These are phyloP conservation scores for Carposina sasakii DNA, from an alignment of 1,140 invertebrate genomes.

Conservation along the genomic window DNA sequence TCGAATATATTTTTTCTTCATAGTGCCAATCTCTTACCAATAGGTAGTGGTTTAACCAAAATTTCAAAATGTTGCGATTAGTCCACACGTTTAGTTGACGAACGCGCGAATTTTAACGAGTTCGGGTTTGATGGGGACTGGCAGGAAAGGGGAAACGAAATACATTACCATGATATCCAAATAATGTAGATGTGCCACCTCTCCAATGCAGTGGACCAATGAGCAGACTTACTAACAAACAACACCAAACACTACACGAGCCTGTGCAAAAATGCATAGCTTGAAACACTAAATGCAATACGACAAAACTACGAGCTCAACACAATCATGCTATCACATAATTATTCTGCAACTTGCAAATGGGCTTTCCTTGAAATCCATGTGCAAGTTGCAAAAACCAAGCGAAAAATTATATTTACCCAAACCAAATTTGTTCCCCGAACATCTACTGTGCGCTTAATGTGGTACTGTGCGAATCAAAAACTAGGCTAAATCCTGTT, in stretches of 20 bases:
- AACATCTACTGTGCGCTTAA: conserved; percentile 66
- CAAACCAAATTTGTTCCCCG: conserved; percentile 68
- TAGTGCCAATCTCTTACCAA: conserved; percentile 67
- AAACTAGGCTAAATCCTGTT: conserved; percentile 54
- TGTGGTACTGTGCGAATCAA: conserved; percentile 60
- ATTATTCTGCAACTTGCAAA: conserved; percentile 59
- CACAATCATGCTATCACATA: conserved; percentile 63
- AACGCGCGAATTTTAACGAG: conserved; percentile 42
- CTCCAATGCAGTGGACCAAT: conserved; percentile 67
- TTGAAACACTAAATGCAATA: conserved; percentile 68
- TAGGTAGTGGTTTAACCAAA: no score
- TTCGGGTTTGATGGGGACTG: conserved; percentile 55
- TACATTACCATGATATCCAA: conserved; percentile 67
- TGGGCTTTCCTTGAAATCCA: conserved; percentile 56
- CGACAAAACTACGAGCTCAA: conserved; percentile 67
- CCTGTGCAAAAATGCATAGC: conserved; percentile 64
- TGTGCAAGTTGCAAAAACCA: conserved; percentile 62
- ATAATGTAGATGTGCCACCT: conserved; percentile 66
- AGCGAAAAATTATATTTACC: conserved; percentile 48
- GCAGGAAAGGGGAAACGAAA: conserved; percentile 53
- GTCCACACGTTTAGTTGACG: conserved; percentile 54
- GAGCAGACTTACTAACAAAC: conserved; percentile 56
- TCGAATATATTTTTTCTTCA: conserved; percentile 45
- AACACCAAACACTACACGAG: conserved; percentile 71
- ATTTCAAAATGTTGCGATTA: conserved; percentile 46